Percentiles rank a stretch among this genome's conserved stretches.
Conservation (phyloP, 2,113 vertebrate species). For the Nothobranchius kuhntae region DNA sequence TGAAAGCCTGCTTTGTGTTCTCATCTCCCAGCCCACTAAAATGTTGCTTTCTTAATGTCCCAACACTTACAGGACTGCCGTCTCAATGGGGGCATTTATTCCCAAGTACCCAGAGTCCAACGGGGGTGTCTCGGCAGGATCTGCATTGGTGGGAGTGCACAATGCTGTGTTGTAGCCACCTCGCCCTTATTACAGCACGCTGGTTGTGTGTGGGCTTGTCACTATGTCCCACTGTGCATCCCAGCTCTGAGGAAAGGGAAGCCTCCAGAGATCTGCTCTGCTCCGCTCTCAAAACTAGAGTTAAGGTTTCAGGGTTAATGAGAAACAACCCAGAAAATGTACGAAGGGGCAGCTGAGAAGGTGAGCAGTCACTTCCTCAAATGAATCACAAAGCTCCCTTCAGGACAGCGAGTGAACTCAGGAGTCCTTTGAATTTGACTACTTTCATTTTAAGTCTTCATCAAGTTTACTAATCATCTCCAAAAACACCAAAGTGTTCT, state of each 20-base stretch:
- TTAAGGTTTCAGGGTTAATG: not conserved
- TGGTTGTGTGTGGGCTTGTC: slow-evolving; percentile 8
- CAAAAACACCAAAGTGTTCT: too few species aligned
- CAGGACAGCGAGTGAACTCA: too few species aligned
- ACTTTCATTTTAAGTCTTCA: too few species aligned
- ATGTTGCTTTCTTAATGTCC: slow-evolving; percentile 78
- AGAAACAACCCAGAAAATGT: not conserved
- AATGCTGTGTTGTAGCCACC: slow-evolving; percentile 69
- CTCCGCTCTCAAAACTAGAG: not conserved
- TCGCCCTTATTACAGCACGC: slow-evolving; percentile 17
- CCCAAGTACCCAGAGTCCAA: slow-evolving; percentile 54
- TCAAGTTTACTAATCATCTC: too few species aligned
- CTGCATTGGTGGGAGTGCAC: slow-evolving; percentile 41
- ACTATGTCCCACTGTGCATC: slow-evolving; percentile 15
- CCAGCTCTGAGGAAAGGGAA: too few species aligned
- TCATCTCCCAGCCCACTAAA: slow-evolving; percentile 63
- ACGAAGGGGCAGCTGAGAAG: too few species aligned
- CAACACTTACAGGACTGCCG: slow-evolving; percentile 77
- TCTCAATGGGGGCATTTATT: slow-evolving; percentile 80
- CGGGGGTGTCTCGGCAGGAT: slow-evolving; percentile 44
- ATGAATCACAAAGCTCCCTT: too few species aligned
- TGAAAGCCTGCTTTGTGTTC: slow-evolving; percentile 75
- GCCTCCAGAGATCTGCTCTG: not conserved
- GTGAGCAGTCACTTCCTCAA: not conserved
- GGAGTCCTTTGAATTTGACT: too few species aligned